Evolutionary conservation across 2,113 vertebrate species (phyloP).

Genomic region (Calyptomena viridis): DNA sequence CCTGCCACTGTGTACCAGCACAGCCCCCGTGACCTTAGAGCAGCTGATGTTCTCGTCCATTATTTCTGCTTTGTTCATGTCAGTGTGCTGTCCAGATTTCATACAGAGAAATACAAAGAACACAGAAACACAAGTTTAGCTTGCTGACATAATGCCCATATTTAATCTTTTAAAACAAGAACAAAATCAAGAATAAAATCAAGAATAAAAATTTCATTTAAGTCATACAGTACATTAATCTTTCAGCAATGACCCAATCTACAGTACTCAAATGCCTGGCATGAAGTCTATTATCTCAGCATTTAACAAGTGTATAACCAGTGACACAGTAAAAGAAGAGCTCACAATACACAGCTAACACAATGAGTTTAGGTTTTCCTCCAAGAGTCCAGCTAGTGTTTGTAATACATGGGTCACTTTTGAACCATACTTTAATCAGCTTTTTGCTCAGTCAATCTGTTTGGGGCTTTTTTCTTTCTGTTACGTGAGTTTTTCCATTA

Average conservation of each 20-base stretch:
- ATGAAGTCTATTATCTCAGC: slow-evolving; percentile 66
- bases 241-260: slow-evolving; percentile 69
- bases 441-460: slow-evolving; percentile 29
- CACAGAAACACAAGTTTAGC: slow-evolving; percentile 31
- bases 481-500: slow-evolving; percentile 60
- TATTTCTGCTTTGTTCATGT: background rate
- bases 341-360: slow-evolving; percentile 73
- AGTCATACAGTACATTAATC: slow-evolving; percentile 76
- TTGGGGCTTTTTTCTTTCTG: background rate
- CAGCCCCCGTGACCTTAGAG: background rate
- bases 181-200: slow-evolving; percentile 74
- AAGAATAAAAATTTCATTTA: slow-evolving; percentile 75
- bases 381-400: slow-evolving; percentile 41
- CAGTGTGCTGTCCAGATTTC: background rate
- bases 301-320: slow-evolving; percentile 69
- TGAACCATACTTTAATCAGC: slow-evolving; percentile 27
- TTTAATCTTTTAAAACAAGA: slow-evolving; percentile 75
- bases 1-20: background rate
- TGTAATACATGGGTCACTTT: slow-evolving; percentile 43
- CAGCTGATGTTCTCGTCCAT: background rate
- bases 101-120: slow-evolving; percentile 18
- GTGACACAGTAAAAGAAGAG: slow-evolving; percentile 73
- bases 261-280: slow-evolving; percentile 70
- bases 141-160: slow-evolving; percentile 80
- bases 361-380: slow-evolving; percentile 49